Evolutionary conservation across 2,797 vertebrate genomes (phyloP), one percentile per base, ranked within the genome.

Genomic region (Liasis olivaceus): DNA sequence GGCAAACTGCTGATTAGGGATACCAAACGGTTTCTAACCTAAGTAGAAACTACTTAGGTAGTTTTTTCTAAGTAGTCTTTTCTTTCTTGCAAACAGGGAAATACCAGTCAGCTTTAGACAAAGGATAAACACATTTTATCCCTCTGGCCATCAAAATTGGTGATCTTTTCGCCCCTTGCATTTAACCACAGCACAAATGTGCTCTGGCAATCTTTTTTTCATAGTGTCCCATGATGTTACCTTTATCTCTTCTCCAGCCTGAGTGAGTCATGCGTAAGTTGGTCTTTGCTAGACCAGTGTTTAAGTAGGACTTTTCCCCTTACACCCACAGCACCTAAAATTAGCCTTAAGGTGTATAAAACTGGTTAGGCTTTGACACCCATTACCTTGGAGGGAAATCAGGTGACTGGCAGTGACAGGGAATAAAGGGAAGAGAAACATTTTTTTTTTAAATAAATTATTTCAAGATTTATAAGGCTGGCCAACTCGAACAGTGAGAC

Each of bases 81-180:
- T 60, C 72, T n/a, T 93, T 92, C 93, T 92, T 94, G 87, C 14
- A 93, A 51, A 88, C 77, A 92, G 85, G 89, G 20, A 8, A 31
- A 1, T 0, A 14, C 93, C 92, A 81, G 56, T 69, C 15, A 77
- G 51, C 11, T 85, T 64, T n/a, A 66, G 56, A 36, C 5, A 31
- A 84, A 77, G 28, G 51, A 47, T 59, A 63, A 56, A 24, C 4
- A 63, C 31, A 88, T 56, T 81, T 81, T 31, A 62, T 12, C 58
- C 62, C 4, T 62, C 28, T 24, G 13, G 20, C 2, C 58, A 24
- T 51, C 9, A 62, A 36, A 81, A 24, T 81, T 36, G 24, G 47
- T 12, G 20, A 11, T 24, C 20, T 81, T 81, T 47, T 42, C 36
- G 20, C 24, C 4, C 0, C 31, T 36, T 72, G 69, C 36, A 17